A percentile compares a stretch with the other conserved stretches of the same genome.
phyloP scores from a whole-genome alignment of 64 coral and sea anemone genomes.

The Porites australiensis region DNA sequence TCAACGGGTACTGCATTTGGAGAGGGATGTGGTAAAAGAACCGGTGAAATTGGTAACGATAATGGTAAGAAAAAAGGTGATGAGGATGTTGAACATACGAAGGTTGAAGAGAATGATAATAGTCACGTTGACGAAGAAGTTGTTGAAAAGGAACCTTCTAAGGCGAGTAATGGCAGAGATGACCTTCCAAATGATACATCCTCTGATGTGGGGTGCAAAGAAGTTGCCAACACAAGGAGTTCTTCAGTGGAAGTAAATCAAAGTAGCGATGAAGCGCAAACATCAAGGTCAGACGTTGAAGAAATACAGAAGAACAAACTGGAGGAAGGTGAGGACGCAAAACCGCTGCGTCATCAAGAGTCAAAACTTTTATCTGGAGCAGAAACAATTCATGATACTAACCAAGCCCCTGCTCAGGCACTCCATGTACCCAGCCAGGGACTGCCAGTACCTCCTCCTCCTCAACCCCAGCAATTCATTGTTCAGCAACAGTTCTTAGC shows the following conservation, averaged over 20 bases:
- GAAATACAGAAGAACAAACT: not conserved
- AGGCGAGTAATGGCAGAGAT: not conserved
- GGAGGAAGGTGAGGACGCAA: not conserved
- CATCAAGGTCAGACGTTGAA: not conserved
- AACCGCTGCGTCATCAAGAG: not conserved
- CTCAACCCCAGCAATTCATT: slow-evolving; percentile 78
- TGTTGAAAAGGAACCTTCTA: not conserved
- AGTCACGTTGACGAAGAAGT: not conserved
- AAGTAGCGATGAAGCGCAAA: not conserved
- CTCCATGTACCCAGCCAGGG: slow-evolving; percentile 9
- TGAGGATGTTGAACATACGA: not conserved
- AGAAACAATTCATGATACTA: not conserved
- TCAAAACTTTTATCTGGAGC: not conserved
- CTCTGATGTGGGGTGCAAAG: not conserved
- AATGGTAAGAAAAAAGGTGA: not conserved
- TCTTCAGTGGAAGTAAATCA: not conserved
- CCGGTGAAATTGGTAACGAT: not conserved
- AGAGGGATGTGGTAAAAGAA: not conserved
- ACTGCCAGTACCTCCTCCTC: slow-evolving; percentile 13
- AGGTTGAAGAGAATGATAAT: slow-evolving; percentile 19
- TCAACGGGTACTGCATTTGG: not conserved
- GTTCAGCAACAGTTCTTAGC: slow-evolving; percentile 82
- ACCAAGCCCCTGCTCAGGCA: not conserved
- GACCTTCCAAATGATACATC: not conserved
- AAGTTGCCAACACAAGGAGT: not conserved